These are phyloP conservation scores for Zhengitettix transpicula DNA, from an alignment of 2,888 invertebrate species.

Conservation along the genomic window DNA sequence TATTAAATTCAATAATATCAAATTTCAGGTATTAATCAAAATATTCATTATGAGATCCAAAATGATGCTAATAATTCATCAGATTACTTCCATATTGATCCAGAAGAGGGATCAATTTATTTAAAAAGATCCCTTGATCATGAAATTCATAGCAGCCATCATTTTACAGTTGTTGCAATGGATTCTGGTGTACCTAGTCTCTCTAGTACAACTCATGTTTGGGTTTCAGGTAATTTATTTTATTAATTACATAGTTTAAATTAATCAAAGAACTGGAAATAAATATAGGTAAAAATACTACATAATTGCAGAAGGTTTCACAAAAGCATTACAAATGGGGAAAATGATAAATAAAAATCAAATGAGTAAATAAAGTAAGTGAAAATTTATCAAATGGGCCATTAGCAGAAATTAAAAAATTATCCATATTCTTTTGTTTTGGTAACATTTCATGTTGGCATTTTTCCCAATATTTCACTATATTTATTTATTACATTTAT, in stretches of 20 bases:
- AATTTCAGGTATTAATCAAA: conserved; percentile 39
- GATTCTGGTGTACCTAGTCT: conserved; percentile 74
- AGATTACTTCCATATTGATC: conserved; percentile 61
- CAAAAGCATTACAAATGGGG: not conserved
- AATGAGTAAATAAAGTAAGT: too few species aligned
- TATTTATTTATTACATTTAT: too few species aligned
- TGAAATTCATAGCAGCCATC: conserved; percentile 54
- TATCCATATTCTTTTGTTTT: too few species aligned
- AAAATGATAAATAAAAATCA: not conserved
- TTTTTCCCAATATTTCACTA: too few species aligned
- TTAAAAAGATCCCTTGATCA: conserved; percentile 67
- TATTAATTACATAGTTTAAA: not conserved
- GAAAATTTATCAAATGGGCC: too few species aligned
- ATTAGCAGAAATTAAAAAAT: too few species aligned
- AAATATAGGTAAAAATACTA: not conserved
- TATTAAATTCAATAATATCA: too few species aligned
- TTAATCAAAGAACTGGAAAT: not conserved
- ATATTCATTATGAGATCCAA: conserved; percentile 52
- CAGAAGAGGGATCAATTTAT: conserved; percentile 56
- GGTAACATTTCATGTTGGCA: too few species aligned
- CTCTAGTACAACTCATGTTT: conserved; percentile 65
- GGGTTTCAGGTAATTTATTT: conserved; percentile 47
- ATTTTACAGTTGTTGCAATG: conserved; percentile 61
- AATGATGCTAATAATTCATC: conserved; percentile 41
- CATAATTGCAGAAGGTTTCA: not conserved